phyloP scores from a whole-genome alignment of 2,888 invertebrate species.

The Oscheius myriophilus region DNA sequence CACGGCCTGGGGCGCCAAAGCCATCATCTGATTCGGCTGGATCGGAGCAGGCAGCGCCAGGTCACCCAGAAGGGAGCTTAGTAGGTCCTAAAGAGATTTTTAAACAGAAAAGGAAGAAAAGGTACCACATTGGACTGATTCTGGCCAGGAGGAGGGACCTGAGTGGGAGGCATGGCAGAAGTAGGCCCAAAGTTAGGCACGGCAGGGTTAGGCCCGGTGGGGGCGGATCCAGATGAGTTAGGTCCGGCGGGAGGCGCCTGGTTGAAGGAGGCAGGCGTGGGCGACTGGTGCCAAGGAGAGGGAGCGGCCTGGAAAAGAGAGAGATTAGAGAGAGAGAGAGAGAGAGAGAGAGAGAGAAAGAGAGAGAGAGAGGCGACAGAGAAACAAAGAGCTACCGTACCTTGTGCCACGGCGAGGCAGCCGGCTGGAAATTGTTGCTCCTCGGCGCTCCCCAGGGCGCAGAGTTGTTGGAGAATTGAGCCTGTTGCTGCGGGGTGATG shows the following conservation, averaged over 20 bases:
- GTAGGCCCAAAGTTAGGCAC: constrained; percentile 2
- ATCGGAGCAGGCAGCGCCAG: constrained; percentile 31
- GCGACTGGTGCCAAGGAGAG: constrained; percentile 34
- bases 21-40: constrained; percentile 5
- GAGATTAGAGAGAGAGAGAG: too few relatives aligned
- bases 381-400: too few relatives aligned
- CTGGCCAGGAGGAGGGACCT: neutral
- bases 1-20: too few relatives aligned
- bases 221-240: constrained; percentile 15
- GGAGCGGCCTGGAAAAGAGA: constrained; percentile 12
- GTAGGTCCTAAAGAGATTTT: constrained; percentile 33
- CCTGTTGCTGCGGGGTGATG: too few relatives aligned
- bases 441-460: too few relatives aligned
- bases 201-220: constrained; percentile 9
- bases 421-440: too few relatives aligned
- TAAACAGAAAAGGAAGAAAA: neutral
- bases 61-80: constrained; percentile 47
- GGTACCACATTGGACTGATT: constrained; percentile 21
- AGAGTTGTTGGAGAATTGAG: too few relatives aligned
- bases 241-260: constrained; percentile 15
- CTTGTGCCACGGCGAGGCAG: too few relatives aligned
- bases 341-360: too few relatives aligned
- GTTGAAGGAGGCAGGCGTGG: neutral
- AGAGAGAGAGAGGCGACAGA: too few relatives aligned
- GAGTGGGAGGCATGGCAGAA: constrained; percentile 17